Conservation (phyloP, 2,888 invertebrate genomes). For the Artemia sinica region DNA sequence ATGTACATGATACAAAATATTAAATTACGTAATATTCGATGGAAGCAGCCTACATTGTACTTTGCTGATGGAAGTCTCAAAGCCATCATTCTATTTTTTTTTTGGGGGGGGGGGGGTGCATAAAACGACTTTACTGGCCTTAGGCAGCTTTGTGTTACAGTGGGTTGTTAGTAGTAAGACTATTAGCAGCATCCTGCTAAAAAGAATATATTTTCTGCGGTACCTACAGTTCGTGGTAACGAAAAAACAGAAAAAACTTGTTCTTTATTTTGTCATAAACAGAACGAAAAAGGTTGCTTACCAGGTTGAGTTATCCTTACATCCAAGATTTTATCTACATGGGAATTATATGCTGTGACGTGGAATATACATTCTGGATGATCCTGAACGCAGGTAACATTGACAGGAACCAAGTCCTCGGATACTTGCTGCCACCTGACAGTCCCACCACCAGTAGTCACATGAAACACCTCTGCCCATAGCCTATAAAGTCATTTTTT, state of each 20-base stretch:
- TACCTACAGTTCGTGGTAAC: not conserved
- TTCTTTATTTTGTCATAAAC: not conserved
- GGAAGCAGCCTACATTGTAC: too few species aligned
- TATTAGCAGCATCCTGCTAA: not conserved
- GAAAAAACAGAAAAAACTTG: too few species aligned
- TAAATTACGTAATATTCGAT: too few species aligned
- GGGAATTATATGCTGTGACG: conserved; percentile 95
- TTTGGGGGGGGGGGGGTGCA: not conserved
- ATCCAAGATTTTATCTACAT: conserved; percentile 94
- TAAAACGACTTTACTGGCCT: not conserved
- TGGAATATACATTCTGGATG: conserved; percentile 92
- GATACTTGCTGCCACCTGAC: conserved; percentile 63
- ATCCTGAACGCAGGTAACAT: conserved; percentile 93
- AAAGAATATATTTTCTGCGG: too few species aligned
- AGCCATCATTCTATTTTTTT: too few species aligned
- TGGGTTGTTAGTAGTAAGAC: too few species aligned
- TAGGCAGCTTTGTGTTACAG: not conserved
- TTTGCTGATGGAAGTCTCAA: too few species aligned
- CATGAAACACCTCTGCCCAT: conserved; percentile 97
- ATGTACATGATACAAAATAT: too few species aligned
- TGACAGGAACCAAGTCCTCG: conserved; percentile 92
- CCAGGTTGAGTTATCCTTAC: conserved; percentile 92
- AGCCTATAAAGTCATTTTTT: conserved; percentile 43
- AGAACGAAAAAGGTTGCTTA: conserved; percentile 33
- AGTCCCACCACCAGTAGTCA: conserved; percentile 76